Base-by-base conservation (phyloP, 1,140 invertebrate genomes). In the Drosophila albomicans region DNA sequence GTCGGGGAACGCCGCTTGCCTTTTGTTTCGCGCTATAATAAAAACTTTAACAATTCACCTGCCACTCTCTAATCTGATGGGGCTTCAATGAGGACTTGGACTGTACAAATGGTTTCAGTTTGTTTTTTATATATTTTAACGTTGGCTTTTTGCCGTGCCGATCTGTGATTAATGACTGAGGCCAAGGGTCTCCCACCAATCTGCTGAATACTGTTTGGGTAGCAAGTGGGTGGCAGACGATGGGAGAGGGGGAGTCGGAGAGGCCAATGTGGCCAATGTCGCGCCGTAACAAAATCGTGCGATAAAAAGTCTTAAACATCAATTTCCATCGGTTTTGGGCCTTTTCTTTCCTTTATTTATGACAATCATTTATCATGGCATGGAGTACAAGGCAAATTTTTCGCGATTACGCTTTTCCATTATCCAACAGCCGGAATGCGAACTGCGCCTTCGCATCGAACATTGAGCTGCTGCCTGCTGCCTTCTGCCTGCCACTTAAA, bases 241-340 rank as follows among this genome's bases (percentile, higher is more conserved):
- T 25, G 3, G 20, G 3, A 1, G 61, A 7, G 28, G 56, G 38
- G 49, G 61, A 15, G 38, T n/a, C n/a, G 65, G 28, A 43, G n/a
- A n/a, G n/a, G n/a, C 8, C 20, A 25, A 64, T 63, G 67, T 57
- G 52, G 62, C 48, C 64, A 85, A 68, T 49, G 76, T 68, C 52
- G 68, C 65, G 79, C 57, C 68, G 70, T 78, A 25, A 78, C 73
- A 84, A 88, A 87, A 84, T 89, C 71, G 78, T 89, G 78, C 85
- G 85, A 89, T 89, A 89, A 89, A 89, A 88, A 89, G 79, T 86
- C 86, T 89, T 89, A 81, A 89, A 82, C 85, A 89, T 89, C 85
- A 90, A 90, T 90, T 89, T 85, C 81, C 85, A 79, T 90, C 78
- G 81, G 67, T 81, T 75, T 64, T 71, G 62, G 62, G 70, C 68